Evolutionary conservation across 2,113 vertebrate genomes (phyloP).

Genomic region (Sylvicapra grimmia): DNA sequence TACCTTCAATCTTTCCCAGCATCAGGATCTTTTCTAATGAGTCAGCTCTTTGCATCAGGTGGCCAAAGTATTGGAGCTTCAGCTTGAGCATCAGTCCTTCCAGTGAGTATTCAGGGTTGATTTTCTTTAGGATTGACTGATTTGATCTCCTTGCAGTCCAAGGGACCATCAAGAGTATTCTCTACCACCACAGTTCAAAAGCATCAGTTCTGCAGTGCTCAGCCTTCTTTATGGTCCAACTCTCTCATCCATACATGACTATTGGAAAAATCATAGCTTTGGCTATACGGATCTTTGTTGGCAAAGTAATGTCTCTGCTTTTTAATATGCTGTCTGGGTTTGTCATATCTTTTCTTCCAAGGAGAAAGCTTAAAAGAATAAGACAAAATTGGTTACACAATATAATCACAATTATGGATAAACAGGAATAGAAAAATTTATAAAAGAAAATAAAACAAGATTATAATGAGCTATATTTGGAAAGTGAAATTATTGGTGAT

Average conservation of each 20-base stretch:
- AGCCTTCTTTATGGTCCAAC: neutral
- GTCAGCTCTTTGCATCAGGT: neutral
- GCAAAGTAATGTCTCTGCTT: neutral
- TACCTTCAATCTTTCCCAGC: neutral
- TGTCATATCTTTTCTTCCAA: neutral
- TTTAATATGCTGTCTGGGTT: neutral
- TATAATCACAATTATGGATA: neutral
- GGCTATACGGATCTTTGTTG: neutral
- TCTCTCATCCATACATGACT: neutral
- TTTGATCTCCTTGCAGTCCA: neutral
- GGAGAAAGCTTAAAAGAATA: neutral
- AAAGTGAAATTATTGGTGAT: neutral
- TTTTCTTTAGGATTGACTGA: neutral
- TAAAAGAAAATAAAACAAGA: neutral
- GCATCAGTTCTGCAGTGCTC: neutral
- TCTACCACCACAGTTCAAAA: neutral
- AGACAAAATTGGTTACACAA: neutral
- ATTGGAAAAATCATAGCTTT: neutral
- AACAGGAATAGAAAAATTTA: neutral
- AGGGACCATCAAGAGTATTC: neutral
- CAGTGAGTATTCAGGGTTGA: neutral
- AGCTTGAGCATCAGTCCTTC: neutral
- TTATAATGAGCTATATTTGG: neutral
- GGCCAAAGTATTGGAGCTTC: neutral
- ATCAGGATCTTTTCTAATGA: neutral